A percentile compares a stretch with the other conserved stretches of the same genome.
Conservation (phyloP, 2,797 vertebrate species). For the Hippoglossus hippoglossus region DNA sequence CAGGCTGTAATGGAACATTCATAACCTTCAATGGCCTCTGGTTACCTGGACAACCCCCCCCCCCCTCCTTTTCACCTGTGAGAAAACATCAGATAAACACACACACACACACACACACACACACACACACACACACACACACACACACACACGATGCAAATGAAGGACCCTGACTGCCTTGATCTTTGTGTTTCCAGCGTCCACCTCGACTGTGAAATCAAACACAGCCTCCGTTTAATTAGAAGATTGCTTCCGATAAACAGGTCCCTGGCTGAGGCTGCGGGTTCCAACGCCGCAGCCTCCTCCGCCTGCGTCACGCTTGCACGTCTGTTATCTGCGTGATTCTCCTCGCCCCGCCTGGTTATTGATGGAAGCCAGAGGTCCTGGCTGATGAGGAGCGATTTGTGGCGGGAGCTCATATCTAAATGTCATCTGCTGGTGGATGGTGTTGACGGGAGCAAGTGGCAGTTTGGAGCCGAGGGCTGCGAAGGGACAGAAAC, state of each 20-base stretch:
- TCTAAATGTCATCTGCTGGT: constrained; percentile 28
- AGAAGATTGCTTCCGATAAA: constrained; percentile 28
- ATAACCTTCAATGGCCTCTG: constrained; percentile 66
- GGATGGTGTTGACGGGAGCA: background rate
- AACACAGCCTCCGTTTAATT: constrained; percentile 26
- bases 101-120: constrained; percentile 38
- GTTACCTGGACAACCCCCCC: constrained; percentile 79
- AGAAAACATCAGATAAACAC: constrained; percentile 41
- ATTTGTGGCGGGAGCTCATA: constrained; percentile 6
- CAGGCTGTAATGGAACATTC: constrained; percentile 71
- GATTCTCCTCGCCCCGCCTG: constrained; percentile 1
- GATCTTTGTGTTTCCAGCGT: constrained; percentile 19
- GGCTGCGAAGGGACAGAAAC: no score
- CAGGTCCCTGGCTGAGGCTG: background rate
- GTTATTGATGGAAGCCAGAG: constrained; percentile 11
- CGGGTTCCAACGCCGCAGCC: background rate
- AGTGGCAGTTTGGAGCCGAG: background rate
- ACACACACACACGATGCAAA: constrained; percentile 64
- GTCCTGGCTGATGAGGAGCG: constrained; percentile 26
- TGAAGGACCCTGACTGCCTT: constrained; percentile 48
- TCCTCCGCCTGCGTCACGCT: background rate
- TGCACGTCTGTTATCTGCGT: background rate
- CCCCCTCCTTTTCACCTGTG: constrained; percentile 36
- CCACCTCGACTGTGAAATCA: constrained; percentile 23
- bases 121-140: constrained; percentile 10